Evolutionary conservation across 2,113 vertebrate genomes (phyloP).

Genomic region (Neogale vison): DNA sequence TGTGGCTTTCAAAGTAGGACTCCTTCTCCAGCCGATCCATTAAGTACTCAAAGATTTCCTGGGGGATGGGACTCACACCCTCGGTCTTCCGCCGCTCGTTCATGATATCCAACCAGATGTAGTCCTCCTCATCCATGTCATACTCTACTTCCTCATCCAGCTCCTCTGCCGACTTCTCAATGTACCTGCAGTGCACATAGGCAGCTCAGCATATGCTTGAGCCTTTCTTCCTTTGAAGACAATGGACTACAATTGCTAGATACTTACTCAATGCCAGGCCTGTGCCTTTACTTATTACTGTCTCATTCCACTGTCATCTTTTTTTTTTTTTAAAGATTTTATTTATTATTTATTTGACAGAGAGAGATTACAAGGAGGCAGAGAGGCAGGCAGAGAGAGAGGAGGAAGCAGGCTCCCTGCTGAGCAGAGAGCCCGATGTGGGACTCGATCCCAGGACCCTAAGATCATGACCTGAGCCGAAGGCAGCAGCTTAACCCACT

Average conservation of each 20-base stretch:
- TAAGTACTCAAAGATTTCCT: constrained; percentile 98
- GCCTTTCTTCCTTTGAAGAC: neutral
- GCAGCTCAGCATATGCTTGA: neutral
- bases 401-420: too few relatives aligned
- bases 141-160: constrained; percentile 99
- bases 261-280: neutral
- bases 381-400: too few relatives aligned
- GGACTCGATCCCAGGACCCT: too few relatives aligned
- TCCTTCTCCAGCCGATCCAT: constrained; percentile 99
- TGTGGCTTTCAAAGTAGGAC: constrained; percentile 99
- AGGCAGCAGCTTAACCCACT: too few relatives aligned
- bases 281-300: neutral
- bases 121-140: constrained; percentile 99
- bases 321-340: too few relatives aligned
- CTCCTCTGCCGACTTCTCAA: constrained; percentile 98
- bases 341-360: too few relatives aligned
- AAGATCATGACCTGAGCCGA: too few relatives aligned
- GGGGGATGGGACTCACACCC: constrained; percentile 94
- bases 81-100: constrained; percentile 95
- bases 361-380: too few relatives aligned
- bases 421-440: too few relatives aligned
- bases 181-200: constrained; percentile 88
- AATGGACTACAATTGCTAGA: neutral
- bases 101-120: constrained; percentile 99
- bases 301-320: neutral